Percentiles rank a stretch among this genome's conserved stretches.
Conservation (phyloP, 2,888 invertebrate species). For the Charanyca ferruginea region DNA sequence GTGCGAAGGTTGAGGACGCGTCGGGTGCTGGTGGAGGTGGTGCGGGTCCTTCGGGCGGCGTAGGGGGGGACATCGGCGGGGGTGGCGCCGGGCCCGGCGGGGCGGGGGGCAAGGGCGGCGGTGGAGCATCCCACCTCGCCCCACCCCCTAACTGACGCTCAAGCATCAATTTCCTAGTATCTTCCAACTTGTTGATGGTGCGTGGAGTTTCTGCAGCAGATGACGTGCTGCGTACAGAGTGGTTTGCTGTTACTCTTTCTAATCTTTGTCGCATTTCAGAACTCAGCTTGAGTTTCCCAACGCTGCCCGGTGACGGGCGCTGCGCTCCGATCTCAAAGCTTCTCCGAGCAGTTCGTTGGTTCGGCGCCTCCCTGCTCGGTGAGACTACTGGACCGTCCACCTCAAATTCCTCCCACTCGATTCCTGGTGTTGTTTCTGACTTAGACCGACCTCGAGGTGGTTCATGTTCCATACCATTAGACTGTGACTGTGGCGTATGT, state of each 20-base stretch:
- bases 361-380: slow-evolving; percentile 84
- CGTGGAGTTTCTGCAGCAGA: slow-evolving; percentile 93
- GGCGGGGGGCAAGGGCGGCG: slow-evolving; percentile 93
- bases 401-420: slow-evolving; percentile 97
- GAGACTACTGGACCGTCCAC: slow-evolving; percentile 90
- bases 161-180: slow-evolving; percentile 95
- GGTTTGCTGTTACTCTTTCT: slow-evolving; percentile 97
- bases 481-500: slow-evolving; percentile 93
- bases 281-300: slow-evolving; percentile 97
- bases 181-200: slow-evolving; percentile 95
- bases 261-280: slow-evolving; percentile 97
- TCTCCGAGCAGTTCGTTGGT: slow-evolving; percentile 87
- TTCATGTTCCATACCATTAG: slow-evolving; percentile 84
- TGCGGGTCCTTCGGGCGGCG: slow-evolving; percentile 92
- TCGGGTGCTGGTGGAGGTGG: slow-evolving; percentile 90
- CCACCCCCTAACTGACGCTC: slow-evolving; percentile 96
- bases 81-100: slow-evolving; percentile 92
- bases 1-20: slow-evolving; percentile 92
- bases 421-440: slow-evolving; percentile 89
- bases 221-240: slow-evolving; percentile 95
- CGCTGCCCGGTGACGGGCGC: slow-evolving; percentile 96
- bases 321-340: slow-evolving; percentile 96
- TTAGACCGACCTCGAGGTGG: slow-evolving; percentile 84
- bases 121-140: slow-evolving; percentile 92
- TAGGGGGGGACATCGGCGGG: slow-evolving; percentile 92